A percentile compares a stretch with the other conserved stretches of the same genome.
Evolutionary conservation across 1,140 invertebrate genomes (phyloP).

Genomic region (Panagrolaimus sp.): DNA sequence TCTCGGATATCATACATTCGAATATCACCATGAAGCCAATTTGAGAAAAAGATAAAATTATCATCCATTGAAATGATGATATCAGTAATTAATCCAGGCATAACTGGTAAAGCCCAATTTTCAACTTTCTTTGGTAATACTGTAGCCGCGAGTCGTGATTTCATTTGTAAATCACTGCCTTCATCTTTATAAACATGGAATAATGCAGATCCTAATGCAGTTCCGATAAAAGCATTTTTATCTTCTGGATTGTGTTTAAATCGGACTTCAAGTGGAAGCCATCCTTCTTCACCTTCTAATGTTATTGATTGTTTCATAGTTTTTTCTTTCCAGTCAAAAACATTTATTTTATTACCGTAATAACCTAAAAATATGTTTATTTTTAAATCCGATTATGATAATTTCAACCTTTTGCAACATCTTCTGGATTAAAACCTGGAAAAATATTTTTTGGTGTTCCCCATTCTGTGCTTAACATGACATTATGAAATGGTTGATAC

Average conservation of each 20-base stretch:
- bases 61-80: conserved; percentile 91
- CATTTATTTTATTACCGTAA: conserved; percentile 78
- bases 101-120: conserved; percentile 67
- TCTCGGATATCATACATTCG: conserved; percentile 88
- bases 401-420: conserved; percentile 63
- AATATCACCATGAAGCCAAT: conserved; percentile 86
- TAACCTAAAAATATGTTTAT: conserved; percentile 61
- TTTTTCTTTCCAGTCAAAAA: conserved; percentile 81
- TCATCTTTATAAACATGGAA: conserved; percentile 65
- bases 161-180: conserved; percentile 63
- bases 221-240: conserved; percentile 76
- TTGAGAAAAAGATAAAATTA: conserved; percentile 80
- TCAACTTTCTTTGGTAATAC: conserved; percentile 68
- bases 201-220: conserved; percentile 72
- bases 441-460: conserved; percentile 77
- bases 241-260: conserved; percentile 85
- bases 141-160: conserved; percentile 73
- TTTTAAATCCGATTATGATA: conserved; percentile 33
- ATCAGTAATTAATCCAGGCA: conserved; percentile 80
- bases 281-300: conserved; percentile 73
- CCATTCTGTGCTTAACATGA: conserved; percentile 86
- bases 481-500: conserved; percentile 85
- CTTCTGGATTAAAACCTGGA: conserved; percentile 69
- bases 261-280: conserved; percentile 82
- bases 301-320: conserved; percentile 76